Evolutionary conservation across 2,797 vertebrate genomes (phyloP).

Genomic region (Sphenodon punctatus): DNA sequence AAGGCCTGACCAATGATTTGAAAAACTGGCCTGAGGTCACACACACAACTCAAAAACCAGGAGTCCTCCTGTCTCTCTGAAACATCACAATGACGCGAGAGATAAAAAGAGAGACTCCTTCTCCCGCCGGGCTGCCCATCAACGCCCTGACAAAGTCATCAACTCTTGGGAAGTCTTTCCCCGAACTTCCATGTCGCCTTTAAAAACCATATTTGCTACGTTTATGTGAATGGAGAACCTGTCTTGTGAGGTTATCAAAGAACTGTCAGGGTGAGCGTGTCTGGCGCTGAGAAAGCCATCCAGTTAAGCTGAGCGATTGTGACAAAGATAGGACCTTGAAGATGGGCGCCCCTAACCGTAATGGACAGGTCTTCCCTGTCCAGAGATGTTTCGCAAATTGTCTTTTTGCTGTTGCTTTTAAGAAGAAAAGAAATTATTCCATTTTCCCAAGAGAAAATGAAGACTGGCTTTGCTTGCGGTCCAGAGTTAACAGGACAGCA

Average conservation of each 20-base stretch:
- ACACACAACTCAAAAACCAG: not conserved
- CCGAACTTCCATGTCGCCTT: slow-evolving; percentile 2
- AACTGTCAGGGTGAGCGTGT: not conserved
- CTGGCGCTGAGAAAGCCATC: not conserved
- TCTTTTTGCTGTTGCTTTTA: fast-evolving
- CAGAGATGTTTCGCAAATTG: not conserved
- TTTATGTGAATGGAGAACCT: slow-evolving; percentile 21
- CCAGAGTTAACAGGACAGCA: not conserved
- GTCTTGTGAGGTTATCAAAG: not conserved
- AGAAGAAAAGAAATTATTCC: not conserved
- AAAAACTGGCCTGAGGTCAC: not conserved
- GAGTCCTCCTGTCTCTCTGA: not conserved
- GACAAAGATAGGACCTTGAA: slow-evolving; percentile 41
- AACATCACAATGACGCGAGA: not conserved
- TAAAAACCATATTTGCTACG: not conserved
- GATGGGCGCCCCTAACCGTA: slow-evolving; percentile 3
- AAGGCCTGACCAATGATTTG: too few relatives aligned
- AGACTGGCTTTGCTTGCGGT: not conserved
- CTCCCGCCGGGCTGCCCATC: not conserved
- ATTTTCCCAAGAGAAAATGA: not conserved
- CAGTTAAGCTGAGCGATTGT: slow-evolving; percentile 12
- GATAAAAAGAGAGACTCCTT: not conserved
- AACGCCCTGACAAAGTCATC: slow-evolving; percentile 25
- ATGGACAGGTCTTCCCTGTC: slow-evolving; percentile 26
- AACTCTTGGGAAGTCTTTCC: not conserved